Evolutionary conservation across 2,888 invertebrate genomes (phyloP).

Genomic region (Sericinus montela): DNA sequence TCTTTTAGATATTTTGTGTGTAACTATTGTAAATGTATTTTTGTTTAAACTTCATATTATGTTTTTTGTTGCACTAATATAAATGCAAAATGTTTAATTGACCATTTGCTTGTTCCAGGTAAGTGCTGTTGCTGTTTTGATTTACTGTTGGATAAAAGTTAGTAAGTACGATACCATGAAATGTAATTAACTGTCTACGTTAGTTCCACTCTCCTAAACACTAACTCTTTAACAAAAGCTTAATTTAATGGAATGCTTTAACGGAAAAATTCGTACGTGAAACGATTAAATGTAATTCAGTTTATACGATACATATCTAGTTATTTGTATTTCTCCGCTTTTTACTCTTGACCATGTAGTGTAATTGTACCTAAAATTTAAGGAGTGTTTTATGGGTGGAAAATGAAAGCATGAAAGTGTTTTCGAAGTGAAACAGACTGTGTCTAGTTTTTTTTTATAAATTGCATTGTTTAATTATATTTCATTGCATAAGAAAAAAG

Average conservation of each 20-base stretch:
- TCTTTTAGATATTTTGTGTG: too few relatives aligned
- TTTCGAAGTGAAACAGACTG: neutral
- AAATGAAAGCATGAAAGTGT: neutral
- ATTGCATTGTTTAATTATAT: too few relatives aligned
- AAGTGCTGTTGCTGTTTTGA: conserved; percentile 38
- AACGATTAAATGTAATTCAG: neutral
- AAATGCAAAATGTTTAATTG: conserved; percentile 21
- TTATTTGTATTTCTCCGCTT: neutral
- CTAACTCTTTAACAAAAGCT: too few relatives aligned
- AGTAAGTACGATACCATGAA: conserved; percentile 25
- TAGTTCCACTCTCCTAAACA: conserved; percentile 23
- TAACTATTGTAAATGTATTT: too few relatives aligned
- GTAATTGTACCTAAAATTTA: neutral
- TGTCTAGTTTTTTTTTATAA: too few relatives aligned
- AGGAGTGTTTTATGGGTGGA: neutral
- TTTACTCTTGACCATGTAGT: neutral
- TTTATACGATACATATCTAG: neutral
- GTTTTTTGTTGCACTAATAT: neutral
- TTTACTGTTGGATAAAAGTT: conserved; percentile 7
- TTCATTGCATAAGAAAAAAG: too few relatives aligned
- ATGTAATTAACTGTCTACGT: conserved; percentile 21
- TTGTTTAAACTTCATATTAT: too few relatives aligned
- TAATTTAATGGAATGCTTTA: neutral
- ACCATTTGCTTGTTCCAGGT: conserved; percentile 53
- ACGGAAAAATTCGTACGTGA: neutral